These are phyloP conservation scores for Drosophila hamatofila DNA, from an alignment of 2,888 invertebrate species.

Conservation along the genomic window DNA sequence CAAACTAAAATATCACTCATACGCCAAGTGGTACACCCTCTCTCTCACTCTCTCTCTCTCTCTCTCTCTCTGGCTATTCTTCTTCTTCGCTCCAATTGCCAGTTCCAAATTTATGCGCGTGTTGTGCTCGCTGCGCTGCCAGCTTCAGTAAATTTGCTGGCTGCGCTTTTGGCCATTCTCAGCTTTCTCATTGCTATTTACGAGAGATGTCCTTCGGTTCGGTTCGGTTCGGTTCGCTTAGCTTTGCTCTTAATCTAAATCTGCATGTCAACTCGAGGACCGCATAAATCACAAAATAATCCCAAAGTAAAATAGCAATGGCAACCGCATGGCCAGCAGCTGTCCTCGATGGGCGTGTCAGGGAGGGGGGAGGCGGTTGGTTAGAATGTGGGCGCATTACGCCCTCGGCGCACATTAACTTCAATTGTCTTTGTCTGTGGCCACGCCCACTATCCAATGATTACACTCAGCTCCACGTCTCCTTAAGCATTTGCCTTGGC, in stretches of 20 bases:
- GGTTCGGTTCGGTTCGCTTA: constrained; percentile 27
- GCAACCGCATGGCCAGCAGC: constrained; percentile 53
- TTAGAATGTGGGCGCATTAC: constrained; percentile 47
- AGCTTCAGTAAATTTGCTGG: constrained; percentile 45
- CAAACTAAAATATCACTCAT: constrained; percentile 78
- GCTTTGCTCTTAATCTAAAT: constrained; percentile 81
- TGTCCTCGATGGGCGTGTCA: constrained; percentile 45
- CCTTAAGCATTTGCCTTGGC: constrained; percentile 38
- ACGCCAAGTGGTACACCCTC: constrained; percentile 53
- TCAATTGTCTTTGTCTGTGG: constrained; percentile 58
- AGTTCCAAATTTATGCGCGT: constrained; percentile 61
- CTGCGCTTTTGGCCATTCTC: constrained; percentile 46
- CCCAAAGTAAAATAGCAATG: constrained; percentile 81
- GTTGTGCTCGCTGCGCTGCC: constrained; percentile 40
- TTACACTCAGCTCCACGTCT: constrained; percentile 40
- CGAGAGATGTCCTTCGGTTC: constrained; percentile 35
- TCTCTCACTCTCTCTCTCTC: background rate
- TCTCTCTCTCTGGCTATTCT: no score
- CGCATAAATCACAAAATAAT: constrained; percentile 84
- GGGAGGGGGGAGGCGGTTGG: background rate
- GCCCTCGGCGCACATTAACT: constrained; percentile 46
- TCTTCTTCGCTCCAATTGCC: constrained; percentile 1
- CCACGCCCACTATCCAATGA: constrained; percentile 40
- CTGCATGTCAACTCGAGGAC: constrained; percentile 84
- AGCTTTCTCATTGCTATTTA: constrained; percentile 7